Evolutionary conservation across 2,797 vertebrate genomes (phyloP), one percentile per base, ranked within the genome.

Genomic region (Paguma larvata): DNA sequence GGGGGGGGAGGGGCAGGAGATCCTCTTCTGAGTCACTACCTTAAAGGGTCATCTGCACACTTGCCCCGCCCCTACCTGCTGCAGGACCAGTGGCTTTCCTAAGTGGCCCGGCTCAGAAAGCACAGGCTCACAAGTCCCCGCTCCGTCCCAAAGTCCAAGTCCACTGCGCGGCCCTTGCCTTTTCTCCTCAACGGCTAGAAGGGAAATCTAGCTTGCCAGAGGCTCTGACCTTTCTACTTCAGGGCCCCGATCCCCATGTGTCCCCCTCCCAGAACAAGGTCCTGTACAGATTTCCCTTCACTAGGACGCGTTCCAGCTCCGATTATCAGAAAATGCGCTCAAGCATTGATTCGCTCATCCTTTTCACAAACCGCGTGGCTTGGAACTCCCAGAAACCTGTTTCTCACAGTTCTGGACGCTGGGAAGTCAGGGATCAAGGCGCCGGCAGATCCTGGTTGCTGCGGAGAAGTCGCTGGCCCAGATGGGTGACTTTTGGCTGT

Each of bases 1-100:
- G 25, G 4, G 13, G 16, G 1, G 25, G 4, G 13, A 13, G 1
- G 53, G 32, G 14, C 15, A 44, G 46, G 15, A 19, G 27, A 21
- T 10, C 46, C 53, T 38, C 19, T 63, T 27, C 7, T 18, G 32
- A 70, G 30, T 14, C 44, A 9, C 44, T 25, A 1, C 23, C 14
- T 68, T 41, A 30, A 11, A 77, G 67, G 59, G 48, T 51, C 41
- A 7, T 19, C 73, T 23, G 30, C 4, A 27, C 80, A n/a, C 0
- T 0, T 3, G 0, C 30, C 59, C n/a, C 12, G 0, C 3, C 5
- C 14, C 13, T 1, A 2, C 0, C 2, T n/a, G 12, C 34, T 77
- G 3, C 25, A 10, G 11, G 34, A 2, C 27, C n/a, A 23, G 13
- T 7, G 2, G 44, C 16, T 9, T 4, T 15, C 32, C 51, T 15